Conservation (phyloP, 2,113 vertebrate species). For the Alethe castanea region DNA sequence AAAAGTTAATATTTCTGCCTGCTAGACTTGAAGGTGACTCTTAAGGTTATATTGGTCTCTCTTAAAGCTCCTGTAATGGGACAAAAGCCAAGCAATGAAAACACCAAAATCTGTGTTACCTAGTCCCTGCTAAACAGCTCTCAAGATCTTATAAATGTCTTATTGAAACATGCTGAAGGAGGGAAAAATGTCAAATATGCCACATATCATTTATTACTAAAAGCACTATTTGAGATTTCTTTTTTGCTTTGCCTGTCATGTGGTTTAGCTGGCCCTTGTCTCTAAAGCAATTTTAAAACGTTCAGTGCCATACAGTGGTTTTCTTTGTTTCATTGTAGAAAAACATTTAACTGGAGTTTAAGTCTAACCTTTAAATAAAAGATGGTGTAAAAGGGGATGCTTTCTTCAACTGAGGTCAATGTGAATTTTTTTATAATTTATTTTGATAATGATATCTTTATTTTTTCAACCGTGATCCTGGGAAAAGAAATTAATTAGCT, state of each 20-base stretch:
- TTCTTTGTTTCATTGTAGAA: background rate
- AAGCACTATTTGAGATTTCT: background rate
- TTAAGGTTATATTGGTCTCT: background rate
- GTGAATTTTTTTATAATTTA: background rate
- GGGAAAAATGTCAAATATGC: background rate
- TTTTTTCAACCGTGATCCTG: background rate
- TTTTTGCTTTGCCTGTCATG: background rate
- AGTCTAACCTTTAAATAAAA: background rate
- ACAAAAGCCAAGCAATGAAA: background rate
- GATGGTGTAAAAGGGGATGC: accelerated
- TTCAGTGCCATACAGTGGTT: accelerated
- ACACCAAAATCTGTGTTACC: background rate
- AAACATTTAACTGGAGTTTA: background rate
- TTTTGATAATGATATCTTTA: background rate
- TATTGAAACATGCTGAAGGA: background rate
- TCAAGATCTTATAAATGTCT: background rate
- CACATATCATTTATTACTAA: background rate
- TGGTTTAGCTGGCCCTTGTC: background rate
- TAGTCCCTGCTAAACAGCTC: background rate
- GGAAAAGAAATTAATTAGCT: background rate
- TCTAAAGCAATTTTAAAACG: background rate
- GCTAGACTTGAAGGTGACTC: constrained; percentile 1
- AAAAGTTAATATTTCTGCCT: background rate
- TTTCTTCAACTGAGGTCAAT: background rate
- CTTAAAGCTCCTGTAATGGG: background rate